A percentile compares a stretch with the other conserved stretches of the same genome.
phyloP scores from a whole-genome alignment of 2,888 invertebrate genomes.

The Muschampia plurimacula region DNA sequence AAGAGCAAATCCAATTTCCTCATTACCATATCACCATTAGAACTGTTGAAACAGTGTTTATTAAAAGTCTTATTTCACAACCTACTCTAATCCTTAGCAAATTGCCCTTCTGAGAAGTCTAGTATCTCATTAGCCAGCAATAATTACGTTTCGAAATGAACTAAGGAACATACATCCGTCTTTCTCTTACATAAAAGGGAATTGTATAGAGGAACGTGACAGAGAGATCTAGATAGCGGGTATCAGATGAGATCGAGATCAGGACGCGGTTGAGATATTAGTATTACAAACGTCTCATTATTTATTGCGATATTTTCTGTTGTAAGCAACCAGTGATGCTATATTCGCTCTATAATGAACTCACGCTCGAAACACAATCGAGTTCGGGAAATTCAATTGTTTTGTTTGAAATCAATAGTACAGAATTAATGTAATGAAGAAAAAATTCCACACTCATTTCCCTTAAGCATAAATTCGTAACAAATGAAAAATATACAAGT shows the following conservation, averaged over 20 bases:
- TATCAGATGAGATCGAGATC: conserved; percentile 76
- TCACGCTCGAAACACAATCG: conserved; percentile 41
- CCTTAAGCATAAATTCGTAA: no score
- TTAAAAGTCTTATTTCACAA: conserved; percentile 53
- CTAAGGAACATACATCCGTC: conserved; percentile 60
- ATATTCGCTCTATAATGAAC: conserved; percentile 53
- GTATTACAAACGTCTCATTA: conserved; percentile 71
- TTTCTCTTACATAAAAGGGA: conserved; percentile 53
- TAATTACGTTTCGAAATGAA: conserved; percentile 69
- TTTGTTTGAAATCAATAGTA: conserved; percentile 3
- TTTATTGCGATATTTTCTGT: conserved; percentile 65
- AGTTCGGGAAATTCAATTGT: conserved; percentile 21
- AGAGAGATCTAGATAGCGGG: conserved; percentile 69
- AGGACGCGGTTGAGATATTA: conserved; percentile 68
- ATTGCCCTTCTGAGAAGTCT: conserved; percentile 63
- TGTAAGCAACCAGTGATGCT: conserved; percentile 56
- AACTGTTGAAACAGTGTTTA: conserved; percentile 36
- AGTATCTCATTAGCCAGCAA: conserved; percentile 65
- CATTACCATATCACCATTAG: conserved; percentile 23
- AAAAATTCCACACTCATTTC: neutral
- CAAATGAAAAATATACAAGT: no score
- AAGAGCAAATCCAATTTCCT: conserved; percentile 33
- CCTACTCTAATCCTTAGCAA: conserved; percentile 56
- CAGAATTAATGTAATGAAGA: neutral
- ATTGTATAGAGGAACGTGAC: conserved; percentile 62